These are phyloP conservation scores for Drosophila ogumai DNA, from an alignment of 1,140 invertebrate genomes.

Conservation along the genomic window DNA sequence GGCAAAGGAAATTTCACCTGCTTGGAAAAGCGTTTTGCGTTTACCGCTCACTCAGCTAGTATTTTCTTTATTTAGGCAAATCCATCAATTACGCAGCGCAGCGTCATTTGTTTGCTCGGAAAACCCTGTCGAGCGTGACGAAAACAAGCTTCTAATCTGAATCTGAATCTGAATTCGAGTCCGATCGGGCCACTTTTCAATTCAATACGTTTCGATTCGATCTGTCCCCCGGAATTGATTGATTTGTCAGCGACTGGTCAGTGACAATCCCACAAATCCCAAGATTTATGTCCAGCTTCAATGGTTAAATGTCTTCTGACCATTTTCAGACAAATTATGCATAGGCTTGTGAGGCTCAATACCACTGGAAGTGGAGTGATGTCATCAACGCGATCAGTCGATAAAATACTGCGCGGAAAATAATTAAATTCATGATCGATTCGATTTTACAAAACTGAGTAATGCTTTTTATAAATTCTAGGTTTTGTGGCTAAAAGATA, in stretches of 20 bases:
- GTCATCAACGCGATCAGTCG: slow-evolving; percentile 45
- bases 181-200: slow-evolving; percentile 53
- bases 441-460: not conserved
- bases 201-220: slow-evolving; percentile 27
- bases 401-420: slow-evolving; percentile 15
- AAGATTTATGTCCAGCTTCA: slow-evolving; percentile 66
- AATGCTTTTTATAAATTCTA: not conserved
- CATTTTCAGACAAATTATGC: slow-evolving; percentile 80
- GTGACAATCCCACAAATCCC: slow-evolving; percentile 66
- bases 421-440: slow-evolving; percentile 15
- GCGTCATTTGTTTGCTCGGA: slow-evolving; percentile 58
- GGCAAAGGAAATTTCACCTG: slow-evolving; percentile 77
- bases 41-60: slow-evolving; percentile 33
- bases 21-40: slow-evolving; percentile 64
- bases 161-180: slow-evolving; percentile 14
- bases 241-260: slow-evolving; percentile 61
- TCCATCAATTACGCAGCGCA: slow-evolving; percentile 71
- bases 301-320: slow-evolving; percentile 63
- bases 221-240: slow-evolving; percentile 56
- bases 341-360: slow-evolving; percentile 38
- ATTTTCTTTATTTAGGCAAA: slow-evolving; percentile 74
- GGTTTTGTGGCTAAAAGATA: not conserved
- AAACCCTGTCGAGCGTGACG: slow-evolving; percentile 37
- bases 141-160: slow-evolving; percentile 59
- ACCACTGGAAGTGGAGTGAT: slow-evolving; percentile 46